Conservation (phyloP, 2,113 vertebrate genomes). For the Channa maculata region DNA sequence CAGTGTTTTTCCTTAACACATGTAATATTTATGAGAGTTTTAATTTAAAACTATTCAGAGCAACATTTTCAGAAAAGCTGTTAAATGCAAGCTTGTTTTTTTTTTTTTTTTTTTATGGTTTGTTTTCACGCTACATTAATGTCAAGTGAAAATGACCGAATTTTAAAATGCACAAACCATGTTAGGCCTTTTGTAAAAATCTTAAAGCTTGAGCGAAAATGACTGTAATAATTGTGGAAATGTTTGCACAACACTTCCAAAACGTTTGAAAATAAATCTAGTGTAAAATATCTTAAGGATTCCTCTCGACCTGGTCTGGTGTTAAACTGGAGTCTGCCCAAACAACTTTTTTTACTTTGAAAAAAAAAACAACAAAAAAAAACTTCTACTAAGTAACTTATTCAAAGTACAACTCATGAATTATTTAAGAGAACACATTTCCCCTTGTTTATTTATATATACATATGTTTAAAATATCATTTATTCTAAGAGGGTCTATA, state of each 20-base stretch:
- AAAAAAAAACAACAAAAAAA: slow-evolving; percentile 21
- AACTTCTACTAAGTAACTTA: slow-evolving; percentile 75
- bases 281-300: slow-evolving; percentile 7
- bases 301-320: slow-evolving; percentile 4
- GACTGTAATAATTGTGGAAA: neutral
- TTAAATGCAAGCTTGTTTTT: too few species aligned
- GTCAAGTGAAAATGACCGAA: slow-evolving; percentile 8
- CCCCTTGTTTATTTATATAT: slow-evolving; percentile 86
- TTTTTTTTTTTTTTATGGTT: neutral
- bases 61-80: slow-evolving; percentile 14
- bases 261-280: slow-evolving; percentile 22
- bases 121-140: slow-evolving; percentile 17
- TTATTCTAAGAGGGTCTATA: slow-evolving; percentile 88
- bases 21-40: slow-evolving; percentile 11
- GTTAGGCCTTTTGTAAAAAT: neutral
- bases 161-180: neutral
- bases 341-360: slow-evolving; percentile 33
- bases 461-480: slow-evolving; percentile 89
- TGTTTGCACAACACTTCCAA: neutral
- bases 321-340: slow-evolving; percentile 27
- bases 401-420: slow-evolving; percentile 83
- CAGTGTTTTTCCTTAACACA: slow-evolving; percentile 14
- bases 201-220: neutral
- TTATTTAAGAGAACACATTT: slow-evolving; percentile 83
- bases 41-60: slow-evolving; percentile 1